Percentiles rank a stretch among this genome's conserved stretches.
Evolutionary conservation across 2,797 vertebrate genomes (phyloP).

Genomic region (Muraenolepis orangiensis): DNA sequence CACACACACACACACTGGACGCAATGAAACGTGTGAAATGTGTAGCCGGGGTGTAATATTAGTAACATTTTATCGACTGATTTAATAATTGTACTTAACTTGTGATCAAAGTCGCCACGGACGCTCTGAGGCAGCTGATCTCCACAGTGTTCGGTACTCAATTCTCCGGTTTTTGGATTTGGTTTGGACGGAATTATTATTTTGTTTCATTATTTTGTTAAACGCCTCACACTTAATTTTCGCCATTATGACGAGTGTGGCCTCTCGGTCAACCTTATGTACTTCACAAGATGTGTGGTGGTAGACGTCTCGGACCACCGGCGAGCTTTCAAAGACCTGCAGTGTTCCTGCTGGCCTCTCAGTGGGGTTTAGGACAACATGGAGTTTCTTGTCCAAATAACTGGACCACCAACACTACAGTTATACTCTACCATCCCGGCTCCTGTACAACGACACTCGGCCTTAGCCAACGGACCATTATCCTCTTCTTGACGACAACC

Average conservation of each 20-base stretch:
- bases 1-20: too few relatives aligned
- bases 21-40: neutral
- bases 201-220: too few relatives aligned
- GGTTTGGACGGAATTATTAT: too few relatives aligned
- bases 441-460: conserved; percentile 43
- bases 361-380: conserved; percentile 23
- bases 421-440: conserved; percentile 41
- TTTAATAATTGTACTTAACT: neutral
- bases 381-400: conserved; percentile 44
- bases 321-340: conserved; percentile 6
- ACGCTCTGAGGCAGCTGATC: neutral
- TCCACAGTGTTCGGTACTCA: neutral
- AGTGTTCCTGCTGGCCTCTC: conserved; percentile 13
- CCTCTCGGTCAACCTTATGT: neutral
- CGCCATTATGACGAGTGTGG: too few relatives aligned
- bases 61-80: neutral
- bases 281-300: neutral
- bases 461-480: conserved; percentile 35
- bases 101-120: neutral
- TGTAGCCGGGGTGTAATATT: neutral
- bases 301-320: neutral
- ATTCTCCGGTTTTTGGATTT: neutral
- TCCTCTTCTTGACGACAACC: conserved; percentile 62
- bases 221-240: too few relatives aligned
- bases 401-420: conserved; percentile 38